These are phyloP conservation scores for Drosophila eohydei DNA, from an alignment of 2,888 invertebrate species.

Conservation along the genomic window DNA sequence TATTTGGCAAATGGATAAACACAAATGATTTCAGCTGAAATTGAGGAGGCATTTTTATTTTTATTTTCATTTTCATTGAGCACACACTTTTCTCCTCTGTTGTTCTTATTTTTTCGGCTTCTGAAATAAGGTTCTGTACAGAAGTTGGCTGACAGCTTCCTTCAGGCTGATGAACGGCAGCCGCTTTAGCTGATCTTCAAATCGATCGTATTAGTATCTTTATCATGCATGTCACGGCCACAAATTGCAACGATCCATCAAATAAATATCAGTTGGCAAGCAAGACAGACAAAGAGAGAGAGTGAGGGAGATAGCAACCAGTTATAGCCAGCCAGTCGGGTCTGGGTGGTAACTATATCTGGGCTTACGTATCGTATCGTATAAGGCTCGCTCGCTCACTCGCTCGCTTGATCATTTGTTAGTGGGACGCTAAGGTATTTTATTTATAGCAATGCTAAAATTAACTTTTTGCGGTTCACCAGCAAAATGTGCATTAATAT, in stretches of 20 bases:
- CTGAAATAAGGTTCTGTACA: constrained; percentile 24
- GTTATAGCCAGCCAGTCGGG: constrained; percentile 48
- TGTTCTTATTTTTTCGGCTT: constrained; percentile 6
- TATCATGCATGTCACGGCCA: constrained; percentile 75
- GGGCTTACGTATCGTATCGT: constrained; percentile 61
- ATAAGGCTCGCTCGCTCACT: constrained; percentile 63
- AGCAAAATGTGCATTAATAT: constrained; percentile 56
- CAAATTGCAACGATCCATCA: constrained; percentile 81
- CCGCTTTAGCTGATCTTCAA: constrained; percentile 54
- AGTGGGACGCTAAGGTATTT: constrained; percentile 71
- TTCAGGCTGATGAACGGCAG: constrained; percentile 41
- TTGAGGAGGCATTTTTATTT: constrained; percentile 45
- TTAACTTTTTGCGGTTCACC: constrained; percentile 77
- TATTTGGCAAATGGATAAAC: constrained; percentile 38
- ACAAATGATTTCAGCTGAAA: constrained; percentile 53
- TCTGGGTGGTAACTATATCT: constrained; percentile 73
- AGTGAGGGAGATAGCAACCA: constrained; percentile 56
- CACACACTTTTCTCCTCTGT: neutral
- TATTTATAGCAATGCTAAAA: constrained; percentile 81
- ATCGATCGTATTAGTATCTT: constrained; percentile 78
- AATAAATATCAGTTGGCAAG: constrained; percentile 36
- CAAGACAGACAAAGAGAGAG: constrained; percentile 1
- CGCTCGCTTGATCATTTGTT: constrained; percentile 62
- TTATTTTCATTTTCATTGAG: constrained; percentile 1
- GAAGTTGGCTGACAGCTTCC: constrained; percentile 37